Base-by-base conservation (phyloP, 2,113 vertebrate species). In the Prietella phreatophila region DNA sequence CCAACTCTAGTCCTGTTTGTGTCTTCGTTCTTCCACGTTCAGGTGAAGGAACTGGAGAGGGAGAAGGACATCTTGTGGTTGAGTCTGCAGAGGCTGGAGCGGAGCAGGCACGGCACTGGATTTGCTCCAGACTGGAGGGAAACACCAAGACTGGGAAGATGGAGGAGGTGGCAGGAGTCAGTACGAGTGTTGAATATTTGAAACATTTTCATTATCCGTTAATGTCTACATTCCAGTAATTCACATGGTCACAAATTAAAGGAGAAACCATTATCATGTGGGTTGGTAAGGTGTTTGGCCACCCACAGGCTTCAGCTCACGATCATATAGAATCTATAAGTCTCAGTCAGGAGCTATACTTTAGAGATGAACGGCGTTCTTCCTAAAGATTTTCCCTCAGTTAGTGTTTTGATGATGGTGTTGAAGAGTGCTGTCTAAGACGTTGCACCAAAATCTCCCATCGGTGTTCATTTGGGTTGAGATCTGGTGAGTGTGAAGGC, bases 21-120 rank as follows among this genome's bases (percentile, higher is more conserved):
- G 33, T 75, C 14, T 75, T 75, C 39, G 22, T 39, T 73, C 71
- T 75, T 47, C 42, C 36, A 25, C 13, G 22, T 75, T 42, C 69
- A 90, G 89, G 86, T 90, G 33, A 87, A 90, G 69, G 78, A 88
- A 9, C 73, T 90, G 30, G 89, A 90, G 33, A 85, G 78, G 58
- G 58, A 90, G 73, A 90, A 81, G 47, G 89, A 90, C 36, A 27
- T 55, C 17, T 58, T 85, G 65, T 85, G 83, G 83, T 15, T 83
- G 78, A 86, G 78, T 11, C 39, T 90, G 33, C 86, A 85, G 27
- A n/a, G 47, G 30, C 55, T 85, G 47, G 86, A 88, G 47, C 65
- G 47, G 86, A 88, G 47, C 65, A 85, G 69, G 20, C 55, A 50
- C 67, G 19, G 25, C 30, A 61, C 61, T 82, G 58, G 27, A 75